Evolutionary conservation across 1,140 invertebrate genomes (phyloP).

Genomic region (Lasioglossum albipes): DNA sequence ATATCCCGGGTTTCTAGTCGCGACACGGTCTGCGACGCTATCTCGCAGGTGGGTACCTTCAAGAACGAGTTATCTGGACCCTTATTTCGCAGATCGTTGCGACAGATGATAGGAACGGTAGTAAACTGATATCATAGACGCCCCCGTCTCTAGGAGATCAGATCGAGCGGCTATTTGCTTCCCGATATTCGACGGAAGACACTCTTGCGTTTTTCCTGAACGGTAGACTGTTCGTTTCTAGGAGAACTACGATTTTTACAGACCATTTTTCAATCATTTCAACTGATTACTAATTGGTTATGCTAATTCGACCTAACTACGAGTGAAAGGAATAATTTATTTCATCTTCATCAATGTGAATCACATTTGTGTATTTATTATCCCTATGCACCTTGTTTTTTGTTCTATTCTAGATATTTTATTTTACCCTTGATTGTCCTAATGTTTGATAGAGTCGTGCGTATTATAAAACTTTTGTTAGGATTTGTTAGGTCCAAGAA

Average conservation of each 20-base stretch:
- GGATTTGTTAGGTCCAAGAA: too few relatives aligned
- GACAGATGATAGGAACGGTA: conserved; percentile 39
- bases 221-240: not conserved
- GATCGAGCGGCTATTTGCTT: not conserved
- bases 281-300: too few relatives aligned
- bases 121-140: conserved; percentile 38
- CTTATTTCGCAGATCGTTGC: conserved; percentile 61
- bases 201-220: not conserved
- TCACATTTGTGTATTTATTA: too few relatives aligned
- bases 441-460: too few relatives aligned
- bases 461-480: too few relatives aligned
- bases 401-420: too few relatives aligned
- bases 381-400: too few relatives aligned
- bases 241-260: not conserved
- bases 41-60: conserved; percentile 44
- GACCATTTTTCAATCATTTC: too few relatives aligned
- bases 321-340: too few relatives aligned
- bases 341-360: too few relatives aligned
- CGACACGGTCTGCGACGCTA: conserved; percentile 36
- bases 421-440: too few relatives aligned
- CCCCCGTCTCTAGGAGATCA: conserved; percentile 33
- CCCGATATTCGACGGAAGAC: not conserved
- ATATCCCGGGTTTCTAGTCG: conserved; percentile 61
- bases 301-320: too few relatives aligned
- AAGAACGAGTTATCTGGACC: conserved; percentile 58